phyloP scores from a whole-genome alignment of 1,140 invertebrate species.

The Magallana ariakensis region DNA sequence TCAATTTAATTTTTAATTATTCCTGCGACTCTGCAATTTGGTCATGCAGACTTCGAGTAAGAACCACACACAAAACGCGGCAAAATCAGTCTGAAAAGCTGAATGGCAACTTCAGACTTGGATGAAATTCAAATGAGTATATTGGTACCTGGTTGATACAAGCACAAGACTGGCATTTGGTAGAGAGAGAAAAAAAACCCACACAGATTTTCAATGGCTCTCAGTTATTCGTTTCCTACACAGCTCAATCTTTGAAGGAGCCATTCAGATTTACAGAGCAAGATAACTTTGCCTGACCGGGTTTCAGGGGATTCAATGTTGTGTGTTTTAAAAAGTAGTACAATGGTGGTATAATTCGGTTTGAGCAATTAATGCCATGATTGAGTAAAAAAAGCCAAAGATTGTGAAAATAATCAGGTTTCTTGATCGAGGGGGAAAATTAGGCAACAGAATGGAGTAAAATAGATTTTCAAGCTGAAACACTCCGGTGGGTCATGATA shows the following conservation, averaged over 20 bases:
- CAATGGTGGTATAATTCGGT: slow-evolving; percentile 1
- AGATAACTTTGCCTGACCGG: neutral
- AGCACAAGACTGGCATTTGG: neutral
- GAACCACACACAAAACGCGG: no score
- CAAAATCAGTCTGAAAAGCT: neutral
- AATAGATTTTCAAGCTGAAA: neutral
- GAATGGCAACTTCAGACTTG: neutral
- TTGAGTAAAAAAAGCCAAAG: neutral
- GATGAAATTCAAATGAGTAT: neutral
- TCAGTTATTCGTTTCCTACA: neutral
- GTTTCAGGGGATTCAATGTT: neutral
- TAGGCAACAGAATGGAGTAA: neutral
- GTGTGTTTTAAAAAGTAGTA: neutral
- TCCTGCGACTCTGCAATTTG: no score
- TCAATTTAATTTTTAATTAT: no score
- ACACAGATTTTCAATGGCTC: neutral
- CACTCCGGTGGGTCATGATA: neutral
- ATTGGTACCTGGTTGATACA: slow-evolving; percentile 12
- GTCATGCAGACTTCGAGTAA: no score
- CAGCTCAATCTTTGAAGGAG: neutral
- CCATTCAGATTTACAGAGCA: neutral
- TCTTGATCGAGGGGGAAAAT: neutral
- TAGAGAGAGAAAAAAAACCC: neutral
- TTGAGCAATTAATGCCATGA: neutral
- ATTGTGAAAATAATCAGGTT: neutral